Evolutionary conservation across 2,113 vertebrate genomes (phyloP).

Genomic region (Promerops cafer): DNA sequence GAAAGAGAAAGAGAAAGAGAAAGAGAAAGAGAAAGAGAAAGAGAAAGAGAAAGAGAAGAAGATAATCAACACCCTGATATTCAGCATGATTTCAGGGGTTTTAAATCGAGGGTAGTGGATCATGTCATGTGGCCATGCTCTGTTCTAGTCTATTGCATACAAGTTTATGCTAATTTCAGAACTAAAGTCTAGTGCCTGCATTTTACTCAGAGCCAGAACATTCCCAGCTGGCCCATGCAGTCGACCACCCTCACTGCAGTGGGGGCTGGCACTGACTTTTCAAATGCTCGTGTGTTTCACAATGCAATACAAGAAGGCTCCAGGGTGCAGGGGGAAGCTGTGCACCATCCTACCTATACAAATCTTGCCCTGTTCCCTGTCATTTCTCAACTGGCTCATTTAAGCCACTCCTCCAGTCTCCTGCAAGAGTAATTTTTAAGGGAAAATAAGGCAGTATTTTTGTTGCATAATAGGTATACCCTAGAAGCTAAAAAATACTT

Average conservation of each 20-base stretch:
- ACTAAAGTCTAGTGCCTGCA: not conserved
- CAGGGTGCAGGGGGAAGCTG: fast-evolving
- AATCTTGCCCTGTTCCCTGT: no score
- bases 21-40: not conserved
- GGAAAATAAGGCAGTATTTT: not conserved
- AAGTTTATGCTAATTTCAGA: not conserved
- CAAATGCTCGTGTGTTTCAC: not conserved
- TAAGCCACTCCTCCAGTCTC: not conserved
- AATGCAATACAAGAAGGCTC: fast-evolving
- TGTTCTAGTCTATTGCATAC: not conserved
- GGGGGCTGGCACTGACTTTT: not conserved
- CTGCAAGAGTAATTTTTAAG: not conserved
- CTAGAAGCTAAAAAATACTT: not conserved
- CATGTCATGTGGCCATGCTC: not conserved
- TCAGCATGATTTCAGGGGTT: not conserved
- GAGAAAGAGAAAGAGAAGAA: not conserved
- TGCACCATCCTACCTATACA: not conserved
- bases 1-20: not conserved
- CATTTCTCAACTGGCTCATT: not conserved
- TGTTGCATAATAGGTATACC: not conserved
- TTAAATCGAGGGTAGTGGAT: not conserved
- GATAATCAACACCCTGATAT: not conserved
- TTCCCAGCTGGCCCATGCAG: no score
- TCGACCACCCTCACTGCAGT: fast-evolving
- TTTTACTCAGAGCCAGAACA: not conserved